Evolutionary conservation across 35 echinoderm and acorn worm genomes (phyloP).

Genomic region (Diadema setosum): DNA sequence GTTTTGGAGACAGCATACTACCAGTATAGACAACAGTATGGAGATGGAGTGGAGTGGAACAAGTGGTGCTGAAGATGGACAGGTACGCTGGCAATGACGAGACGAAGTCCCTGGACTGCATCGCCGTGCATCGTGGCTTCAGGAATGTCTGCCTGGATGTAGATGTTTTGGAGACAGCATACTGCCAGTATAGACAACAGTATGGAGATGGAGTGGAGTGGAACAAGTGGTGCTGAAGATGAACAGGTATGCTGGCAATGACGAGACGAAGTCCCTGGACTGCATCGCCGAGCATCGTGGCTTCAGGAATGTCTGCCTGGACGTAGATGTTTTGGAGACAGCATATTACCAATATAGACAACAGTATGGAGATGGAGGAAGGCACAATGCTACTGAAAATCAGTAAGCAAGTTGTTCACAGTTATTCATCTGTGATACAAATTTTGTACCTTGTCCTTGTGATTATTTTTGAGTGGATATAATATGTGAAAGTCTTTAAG

Average conservation of each 20-base stretch:
- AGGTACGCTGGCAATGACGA: neutral
- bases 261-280: neutral
- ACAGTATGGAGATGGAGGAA: conserved; percentile 39
- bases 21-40: conserved; percentile 55
- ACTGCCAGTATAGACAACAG: conserved; percentile 34
- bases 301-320: conserved; percentile 23
- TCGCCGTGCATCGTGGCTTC: conserved; percentile 30
- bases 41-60: neutral
- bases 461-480: no score
- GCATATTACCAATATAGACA: conserved; percentile 43
- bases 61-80: neutral
- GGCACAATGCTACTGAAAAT: neutral
- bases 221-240: neutral
- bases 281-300: conserved; percentile 40
- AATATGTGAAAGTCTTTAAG: no score
- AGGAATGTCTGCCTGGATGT: conserved; percentile 21
- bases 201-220: conserved; percentile 27
- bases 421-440: no score
- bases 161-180: conserved; percentile 24
- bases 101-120: neutral
- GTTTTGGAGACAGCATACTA: conserved; percentile 23
- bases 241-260: neutral
- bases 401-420: neutral
- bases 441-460: no score
- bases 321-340: conserved; percentile 15